Evolutionary conservation across 1,140 invertebrate genomes (phyloP).

Genomic region (Asbolus verrucosus): DNA sequence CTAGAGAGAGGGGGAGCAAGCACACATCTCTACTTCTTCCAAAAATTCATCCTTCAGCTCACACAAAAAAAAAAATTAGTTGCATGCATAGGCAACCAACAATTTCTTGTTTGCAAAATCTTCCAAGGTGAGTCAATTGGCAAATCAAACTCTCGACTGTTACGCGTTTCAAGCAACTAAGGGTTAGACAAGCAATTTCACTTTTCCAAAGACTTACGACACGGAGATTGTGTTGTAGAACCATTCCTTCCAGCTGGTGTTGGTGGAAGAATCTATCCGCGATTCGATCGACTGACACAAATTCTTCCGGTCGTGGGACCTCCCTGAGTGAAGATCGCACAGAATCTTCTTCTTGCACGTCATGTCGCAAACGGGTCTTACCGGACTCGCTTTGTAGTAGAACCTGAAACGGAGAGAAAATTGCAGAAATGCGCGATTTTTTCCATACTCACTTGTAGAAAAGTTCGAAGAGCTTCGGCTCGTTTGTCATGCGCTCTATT

Average conservation of each 20-base stretch:
- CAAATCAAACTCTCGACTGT: too few species aligned
- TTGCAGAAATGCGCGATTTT: too few species aligned
- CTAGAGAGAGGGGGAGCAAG: too few species aligned
- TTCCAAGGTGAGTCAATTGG: too few species aligned
- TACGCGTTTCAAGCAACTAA: too few species aligned
- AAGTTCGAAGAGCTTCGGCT: conserved; percentile 86
- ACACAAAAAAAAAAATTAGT: neutral
- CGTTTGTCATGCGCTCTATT: conserved; percentile 84
- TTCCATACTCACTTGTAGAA: conserved; percentile 82
- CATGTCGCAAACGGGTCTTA: conserved; percentile 80
- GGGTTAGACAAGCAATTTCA: too few species aligned
- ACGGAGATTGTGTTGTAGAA: conserved; percentile 86
- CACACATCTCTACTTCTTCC: too few species aligned
- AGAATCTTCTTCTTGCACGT: conserved; percentile 87
- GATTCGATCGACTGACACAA: conserved; percentile 85
- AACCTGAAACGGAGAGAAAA: conserved; percentile 69
- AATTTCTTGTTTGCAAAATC: too few species aligned
- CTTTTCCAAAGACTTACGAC: conserved; percentile 76
- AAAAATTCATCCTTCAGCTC: too few species aligned
- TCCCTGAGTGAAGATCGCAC: conserved; percentile 86
- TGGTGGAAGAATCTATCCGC: conserved; percentile 78
- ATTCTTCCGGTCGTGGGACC: conserved; percentile 86
- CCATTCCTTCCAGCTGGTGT: conserved; percentile 84
- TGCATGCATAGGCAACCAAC: too few species aligned
- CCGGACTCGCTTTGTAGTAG: conserved; percentile 90